These are phyloP conservation scores for Stenodema calcarata DNA, from an alignment of 2,888 invertebrate genomes.

Conservation along the genomic window DNA sequence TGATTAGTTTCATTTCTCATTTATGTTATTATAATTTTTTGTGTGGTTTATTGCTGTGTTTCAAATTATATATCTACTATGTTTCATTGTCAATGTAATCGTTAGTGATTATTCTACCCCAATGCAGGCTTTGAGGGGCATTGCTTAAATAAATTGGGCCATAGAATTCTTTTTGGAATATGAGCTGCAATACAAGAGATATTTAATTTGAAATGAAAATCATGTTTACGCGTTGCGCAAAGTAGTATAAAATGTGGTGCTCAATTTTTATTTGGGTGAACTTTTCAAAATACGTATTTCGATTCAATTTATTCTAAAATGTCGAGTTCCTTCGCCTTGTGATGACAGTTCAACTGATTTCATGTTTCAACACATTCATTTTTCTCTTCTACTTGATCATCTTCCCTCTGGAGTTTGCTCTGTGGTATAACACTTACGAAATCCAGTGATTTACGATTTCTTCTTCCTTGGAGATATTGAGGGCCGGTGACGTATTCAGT, in stretches of 20 bases:
- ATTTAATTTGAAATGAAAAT: neutral
- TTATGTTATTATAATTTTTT: constrained; percentile 2
- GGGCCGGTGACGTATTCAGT: too few species aligned
- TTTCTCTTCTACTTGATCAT: neutral
- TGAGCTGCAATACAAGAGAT: neutral
- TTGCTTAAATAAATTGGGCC: constrained; percentile 20
- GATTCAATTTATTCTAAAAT: neutral
- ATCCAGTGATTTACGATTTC: neutral
- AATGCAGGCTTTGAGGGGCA: constrained; percentile 48
- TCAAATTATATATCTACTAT: neutral
- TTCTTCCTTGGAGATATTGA: too few species aligned
- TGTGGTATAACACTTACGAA: neutral
- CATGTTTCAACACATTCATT: neutral
- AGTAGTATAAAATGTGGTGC: neutral
- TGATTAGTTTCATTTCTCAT: constrained; percentile 7
- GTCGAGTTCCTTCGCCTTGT: neutral
- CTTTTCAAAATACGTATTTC: neutral
- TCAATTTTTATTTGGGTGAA: neutral
- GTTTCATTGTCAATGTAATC: constrained; percentile 25
- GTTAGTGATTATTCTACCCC: constrained; percentile 37
- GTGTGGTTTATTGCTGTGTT: constrained; percentile 31
- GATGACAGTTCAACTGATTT: neutral
- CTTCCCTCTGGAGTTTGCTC: neutral
- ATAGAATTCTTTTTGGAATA: neutral
- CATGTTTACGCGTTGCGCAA: neutral